These are phyloP conservation scores for Bombyx huttoni DNA, from an alignment of 2,888 invertebrate species.

Conservation along the genomic window DNA sequence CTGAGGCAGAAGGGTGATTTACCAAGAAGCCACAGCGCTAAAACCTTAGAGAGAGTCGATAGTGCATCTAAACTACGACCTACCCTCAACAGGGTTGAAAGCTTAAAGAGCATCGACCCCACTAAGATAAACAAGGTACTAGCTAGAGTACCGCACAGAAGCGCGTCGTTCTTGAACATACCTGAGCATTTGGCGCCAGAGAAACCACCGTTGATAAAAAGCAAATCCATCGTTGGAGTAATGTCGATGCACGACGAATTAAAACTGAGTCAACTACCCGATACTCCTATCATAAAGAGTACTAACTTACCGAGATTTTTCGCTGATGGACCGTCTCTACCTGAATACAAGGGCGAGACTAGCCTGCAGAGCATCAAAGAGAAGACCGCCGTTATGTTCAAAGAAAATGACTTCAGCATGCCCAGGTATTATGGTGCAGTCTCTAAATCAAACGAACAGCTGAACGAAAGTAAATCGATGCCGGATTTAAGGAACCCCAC, in stretches of 20 bases:
- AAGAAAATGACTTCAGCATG: slow-evolving; percentile 74
- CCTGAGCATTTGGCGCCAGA: slow-evolving; percentile 52
- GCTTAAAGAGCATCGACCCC: slow-evolving; percentile 55
- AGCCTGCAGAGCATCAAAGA: slow-evolving; percentile 64
- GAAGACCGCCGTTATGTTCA: slow-evolving; percentile 60
- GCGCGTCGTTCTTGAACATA: slow-evolving; percentile 62
- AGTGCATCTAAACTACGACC: slow-evolving; percentile 36
- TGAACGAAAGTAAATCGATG: slow-evolving; percentile 62
- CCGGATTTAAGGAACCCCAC: slow-evolving; percentile 52
- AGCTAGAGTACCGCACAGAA: slow-evolving; percentile 56
- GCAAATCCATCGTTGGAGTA: slow-evolving; percentile 56
- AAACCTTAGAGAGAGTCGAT: slow-evolving; percentile 45
- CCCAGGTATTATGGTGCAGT: slow-evolving; percentile 73
- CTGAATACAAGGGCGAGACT: slow-evolving; percentile 55
- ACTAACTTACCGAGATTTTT: slow-evolving; percentile 62
- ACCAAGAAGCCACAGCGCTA: slow-evolving; percentile 50
- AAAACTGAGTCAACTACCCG: slow-evolving; percentile 52
- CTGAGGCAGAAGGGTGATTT: slow-evolving; percentile 33
- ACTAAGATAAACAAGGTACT: slow-evolving; percentile 53
- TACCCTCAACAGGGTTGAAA: slow-evolving; percentile 50
- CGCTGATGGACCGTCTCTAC: slow-evolving; percentile 44
- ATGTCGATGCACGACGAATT: slow-evolving; percentile 37
- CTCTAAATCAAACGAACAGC: slow-evolving; percentile 29
- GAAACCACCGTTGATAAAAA: slow-evolving; percentile 52
- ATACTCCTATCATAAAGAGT: slow-evolving; percentile 63